These are phyloP conservation scores for Serranus cabrilla DNA, from an alignment of 2,797 vertebrate species.

Conservation along the genomic window DNA sequence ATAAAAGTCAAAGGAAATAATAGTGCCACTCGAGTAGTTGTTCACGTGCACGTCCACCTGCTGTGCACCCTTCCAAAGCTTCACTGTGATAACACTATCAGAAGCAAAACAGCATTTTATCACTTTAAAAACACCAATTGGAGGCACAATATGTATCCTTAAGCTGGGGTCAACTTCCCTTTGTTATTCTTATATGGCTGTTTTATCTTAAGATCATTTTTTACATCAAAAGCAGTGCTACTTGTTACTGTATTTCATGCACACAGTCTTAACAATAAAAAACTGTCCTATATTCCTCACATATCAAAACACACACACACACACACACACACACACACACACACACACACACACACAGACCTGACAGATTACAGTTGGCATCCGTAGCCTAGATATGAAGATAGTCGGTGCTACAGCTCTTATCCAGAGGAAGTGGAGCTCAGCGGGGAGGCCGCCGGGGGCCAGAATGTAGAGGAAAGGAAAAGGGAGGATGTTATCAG, in stretches of 20 bases:
- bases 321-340: constrained; percentile 5
- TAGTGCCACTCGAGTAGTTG: background rate
- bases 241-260: constrained; percentile 22
- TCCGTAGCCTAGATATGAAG: constrained; percentile 62
- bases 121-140: constrained; percentile 43
- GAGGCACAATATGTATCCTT: constrained; percentile 14
- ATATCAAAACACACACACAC: constrained; percentile 9
- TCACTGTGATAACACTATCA: constrained; percentile 15
- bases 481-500: constrained; percentile 65
- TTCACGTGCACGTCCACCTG: background rate
- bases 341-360: constrained; percentile 9
- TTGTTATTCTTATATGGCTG: constrained; percentile 29
- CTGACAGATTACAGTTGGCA: constrained; percentile 63
- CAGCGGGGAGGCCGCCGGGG: constrained; percentile 34
- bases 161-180: constrained; percentile 37
- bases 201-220: constrained; percentile 46
- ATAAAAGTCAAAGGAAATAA: constrained; percentile 3
- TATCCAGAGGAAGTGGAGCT: constrained; percentile 61
- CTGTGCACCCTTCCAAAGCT: constrained; percentile 1
- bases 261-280: constrained; percentile 15
- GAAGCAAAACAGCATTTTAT: constrained; percentile 32
- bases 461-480: constrained; percentile 45
- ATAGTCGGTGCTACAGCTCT: constrained; percentile 36
- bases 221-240: constrained; percentile 21
- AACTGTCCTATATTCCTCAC: constrained; percentile 37